Evolutionary conservation across 2,113 vertebrate genomes (phyloP).

Genomic region (Tricholaema leucomelas): DNA sequence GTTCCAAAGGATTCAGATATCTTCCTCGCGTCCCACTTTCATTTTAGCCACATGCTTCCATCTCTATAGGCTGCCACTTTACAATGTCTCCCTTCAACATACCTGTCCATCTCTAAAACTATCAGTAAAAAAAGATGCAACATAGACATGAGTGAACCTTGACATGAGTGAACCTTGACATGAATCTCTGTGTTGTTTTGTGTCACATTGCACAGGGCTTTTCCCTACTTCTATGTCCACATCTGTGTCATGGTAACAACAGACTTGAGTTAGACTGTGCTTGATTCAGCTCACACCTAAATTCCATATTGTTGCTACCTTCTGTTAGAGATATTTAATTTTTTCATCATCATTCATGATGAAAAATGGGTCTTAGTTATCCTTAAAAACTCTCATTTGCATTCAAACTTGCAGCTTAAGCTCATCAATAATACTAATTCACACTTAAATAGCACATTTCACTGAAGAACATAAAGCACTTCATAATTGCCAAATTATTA

Average conservation of each 20-base stretch:
- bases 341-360: not conserved
- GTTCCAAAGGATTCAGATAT: not conserved
- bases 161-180: too few species aligned
- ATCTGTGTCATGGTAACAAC: not conserved
- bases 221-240: not conserved
- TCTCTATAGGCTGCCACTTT: not conserved
- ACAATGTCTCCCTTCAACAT: not conserved
- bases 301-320: not conserved
- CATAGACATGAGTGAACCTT: not conserved
- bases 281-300: not conserved
- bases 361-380: constrained; percentile 28
- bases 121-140: not conserved
- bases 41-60: not conserved
- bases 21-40: not conserved
- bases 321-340: not conserved
- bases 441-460: constrained; percentile 16
- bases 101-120: not conserved
- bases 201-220: accelerated
- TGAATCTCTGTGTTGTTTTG: not conserved
- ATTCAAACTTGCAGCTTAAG: constrained; percentile 25
- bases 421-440: constrained; percentile 35
- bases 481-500: constrained; percentile 20
- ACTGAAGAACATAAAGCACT: constrained; percentile 39
- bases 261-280: not conserved
- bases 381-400: not conserved